Evolutionary conservation across 2,113 vertebrate species (phyloP).

Genomic region (Lanius collurio): DNA sequence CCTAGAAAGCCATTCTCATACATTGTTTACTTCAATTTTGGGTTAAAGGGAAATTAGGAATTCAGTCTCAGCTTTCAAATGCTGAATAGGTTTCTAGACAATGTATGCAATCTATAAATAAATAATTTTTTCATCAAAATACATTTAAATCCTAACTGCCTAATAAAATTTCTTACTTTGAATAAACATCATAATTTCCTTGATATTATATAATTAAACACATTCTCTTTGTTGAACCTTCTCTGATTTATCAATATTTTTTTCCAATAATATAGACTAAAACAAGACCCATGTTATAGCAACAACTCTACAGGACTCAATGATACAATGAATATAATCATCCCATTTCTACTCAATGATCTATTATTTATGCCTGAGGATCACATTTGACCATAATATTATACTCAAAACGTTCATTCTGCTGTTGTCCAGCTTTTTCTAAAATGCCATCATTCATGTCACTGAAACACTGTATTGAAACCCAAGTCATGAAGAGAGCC

Average conservation of each 20-base stretch:
- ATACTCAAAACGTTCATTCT: not conserved
- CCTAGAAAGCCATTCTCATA: not conserved
- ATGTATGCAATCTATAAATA: not conserved
- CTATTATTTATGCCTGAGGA: not conserved
- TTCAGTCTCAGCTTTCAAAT: not conserved
- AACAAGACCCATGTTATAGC: not conserved
- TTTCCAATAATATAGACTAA: not conserved
- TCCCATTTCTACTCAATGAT: not conserved
- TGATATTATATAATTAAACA: not conserved
- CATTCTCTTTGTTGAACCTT: not conserved
- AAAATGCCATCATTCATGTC: not conserved
- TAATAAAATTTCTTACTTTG: not conserved
- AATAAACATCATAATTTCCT: not conserved
- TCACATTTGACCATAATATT: not conserved
- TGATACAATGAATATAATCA: not conserved
- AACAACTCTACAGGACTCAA: not conserved
- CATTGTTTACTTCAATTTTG: not conserved
- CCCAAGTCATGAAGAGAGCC: no score
- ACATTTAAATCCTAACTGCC: not conserved
- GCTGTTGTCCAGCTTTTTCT: not conserved
- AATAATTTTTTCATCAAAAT: not conserved
- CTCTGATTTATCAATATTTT: not conserved
- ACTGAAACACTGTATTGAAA: not conserved
- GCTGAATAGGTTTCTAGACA: not conserved
- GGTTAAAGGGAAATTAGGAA: not conserved